phyloP scores from a whole-genome alignment of 2,888 invertebrate genomes.

The Rhagophthalmus giganteus region DNA sequence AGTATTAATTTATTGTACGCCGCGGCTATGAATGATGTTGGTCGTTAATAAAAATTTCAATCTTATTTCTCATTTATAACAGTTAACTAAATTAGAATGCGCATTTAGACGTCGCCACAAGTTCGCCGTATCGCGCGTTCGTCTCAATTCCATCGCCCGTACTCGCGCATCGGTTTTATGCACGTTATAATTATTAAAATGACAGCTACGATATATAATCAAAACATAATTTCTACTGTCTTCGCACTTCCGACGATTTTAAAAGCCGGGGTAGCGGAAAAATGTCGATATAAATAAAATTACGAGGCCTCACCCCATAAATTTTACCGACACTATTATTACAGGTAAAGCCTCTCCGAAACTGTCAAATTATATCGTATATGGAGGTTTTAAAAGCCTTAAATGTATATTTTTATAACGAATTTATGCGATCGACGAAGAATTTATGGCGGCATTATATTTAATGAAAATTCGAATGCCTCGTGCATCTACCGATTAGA shows the following conservation, averaged over 20 bases:
- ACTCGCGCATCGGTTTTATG: slow-evolving; percentile 12
- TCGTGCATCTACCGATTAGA: slow-evolving; percentile 3
- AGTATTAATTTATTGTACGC: slow-evolving; percentile 52
- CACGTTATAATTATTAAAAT: slow-evolving; percentile 21
- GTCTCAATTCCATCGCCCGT: slow-evolving; percentile 6
- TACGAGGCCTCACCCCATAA: slow-evolving; percentile 45
- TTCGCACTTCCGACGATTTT: slow-evolving; percentile 22
- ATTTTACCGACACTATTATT: slow-evolving; percentile 44
- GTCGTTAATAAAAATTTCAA: slow-evolving; percentile 49
- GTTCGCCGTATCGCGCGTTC: slow-evolving; percentile 10
- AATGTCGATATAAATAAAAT: slow-evolving; percentile 44
- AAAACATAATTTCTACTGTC: slow-evolving; percentile 19
- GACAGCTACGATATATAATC: slow-evolving; percentile 12
- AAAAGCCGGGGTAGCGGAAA: slow-evolving; percentile 34
- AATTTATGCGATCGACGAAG: background rate
- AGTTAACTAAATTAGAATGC: slow-evolving; percentile 36
- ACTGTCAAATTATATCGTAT: slow-evolving; percentile 20
- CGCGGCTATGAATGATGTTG: slow-evolving; percentile 44
- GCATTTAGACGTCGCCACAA: slow-evolving; percentile 14
- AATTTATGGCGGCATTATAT: too few species aligned
- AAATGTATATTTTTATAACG: slow-evolving; percentile 12
- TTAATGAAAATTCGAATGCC: too few species aligned
- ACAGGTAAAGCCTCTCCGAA: slow-evolving; percentile 38
- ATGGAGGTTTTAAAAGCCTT: slow-evolving; percentile 15
- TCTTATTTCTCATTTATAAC: slow-evolving; percentile 45